Evolutionary conservation across 2,113 vertebrate genomes (phyloP).

Genomic region (Tympanuchus pallidicinctus): DNA sequence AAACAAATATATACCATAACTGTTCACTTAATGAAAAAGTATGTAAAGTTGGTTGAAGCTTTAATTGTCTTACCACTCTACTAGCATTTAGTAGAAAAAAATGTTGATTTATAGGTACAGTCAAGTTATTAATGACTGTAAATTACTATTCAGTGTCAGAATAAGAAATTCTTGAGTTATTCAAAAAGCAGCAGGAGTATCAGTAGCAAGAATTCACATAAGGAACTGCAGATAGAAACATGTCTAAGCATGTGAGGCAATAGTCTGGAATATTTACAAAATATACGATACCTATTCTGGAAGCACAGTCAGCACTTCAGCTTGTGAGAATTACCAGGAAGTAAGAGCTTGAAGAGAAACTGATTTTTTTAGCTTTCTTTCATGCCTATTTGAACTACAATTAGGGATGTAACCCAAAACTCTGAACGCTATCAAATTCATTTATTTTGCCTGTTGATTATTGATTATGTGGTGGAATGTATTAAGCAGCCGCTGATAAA

Average conservation of each 20-base stretch:
- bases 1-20: neutral
- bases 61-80: neutral
- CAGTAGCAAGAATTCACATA: neutral
- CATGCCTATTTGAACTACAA: neutral
- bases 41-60: neutral
- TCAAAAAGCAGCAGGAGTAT: neutral
- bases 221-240: neutral
- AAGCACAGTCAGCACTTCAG: neutral
- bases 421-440: neutral
- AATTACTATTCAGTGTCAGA: neutral
- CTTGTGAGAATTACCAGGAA: neutral
- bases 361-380: neutral
- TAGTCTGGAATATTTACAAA: neutral
- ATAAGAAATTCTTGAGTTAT: neutral
- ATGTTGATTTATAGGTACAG: neutral
- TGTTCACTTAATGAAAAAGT: neutral
- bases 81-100: neutral
- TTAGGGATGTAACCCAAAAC: neutral
- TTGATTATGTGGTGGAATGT: neutral
- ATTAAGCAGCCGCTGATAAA: neutral
- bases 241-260: neutral
- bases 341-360: neutral
- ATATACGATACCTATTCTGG: neutral
- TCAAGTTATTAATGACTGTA: neutral
- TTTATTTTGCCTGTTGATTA: neutral